Conservation (phyloP, 1,140 invertebrate species). For the Chionoecetes opilio region DNA sequence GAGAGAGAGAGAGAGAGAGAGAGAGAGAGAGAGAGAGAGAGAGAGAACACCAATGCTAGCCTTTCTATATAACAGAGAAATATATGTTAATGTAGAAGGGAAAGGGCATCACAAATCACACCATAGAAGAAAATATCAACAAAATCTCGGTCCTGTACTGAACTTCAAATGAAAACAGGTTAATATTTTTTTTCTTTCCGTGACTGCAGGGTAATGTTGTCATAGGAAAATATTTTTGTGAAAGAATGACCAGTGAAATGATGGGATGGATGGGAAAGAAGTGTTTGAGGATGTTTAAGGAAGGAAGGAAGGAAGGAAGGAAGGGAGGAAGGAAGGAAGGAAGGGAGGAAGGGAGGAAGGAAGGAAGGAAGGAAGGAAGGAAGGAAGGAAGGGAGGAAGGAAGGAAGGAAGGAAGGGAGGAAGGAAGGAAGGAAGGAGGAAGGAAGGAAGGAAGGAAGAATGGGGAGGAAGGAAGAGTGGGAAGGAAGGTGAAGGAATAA, state of each 20-base stretch:
- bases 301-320: background rate
- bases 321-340: background rate
- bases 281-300: conserved; percentile 22
- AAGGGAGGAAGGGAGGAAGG: background rate
- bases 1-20: background rate
- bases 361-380: background rate
- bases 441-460: background rate
- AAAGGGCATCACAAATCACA: too few relatives aligned
- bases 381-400: background rate
- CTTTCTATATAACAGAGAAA: too few relatives aligned
- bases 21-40: background rate
- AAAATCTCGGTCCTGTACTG: too few relatives aligned
- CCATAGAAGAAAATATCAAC: too few relatives aligned
- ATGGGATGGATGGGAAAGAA: background rate
- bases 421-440: background rate
- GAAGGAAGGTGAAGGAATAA: too few relatives aligned
- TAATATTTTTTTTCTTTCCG: too few relatives aligned
- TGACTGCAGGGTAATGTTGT: too few relatives aligned
- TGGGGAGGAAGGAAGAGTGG: background rate
- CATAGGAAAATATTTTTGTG: too few relatives aligned
- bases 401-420: background rate
- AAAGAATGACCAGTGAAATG: background rate
- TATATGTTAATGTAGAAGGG: too few relatives aligned
- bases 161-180: too few relatives aligned
- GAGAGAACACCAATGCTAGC: too few relatives aligned